Evolutionary conservation across 2,113 vertebrate species (phyloP).

Genomic region (Danio rerio): DNA sequence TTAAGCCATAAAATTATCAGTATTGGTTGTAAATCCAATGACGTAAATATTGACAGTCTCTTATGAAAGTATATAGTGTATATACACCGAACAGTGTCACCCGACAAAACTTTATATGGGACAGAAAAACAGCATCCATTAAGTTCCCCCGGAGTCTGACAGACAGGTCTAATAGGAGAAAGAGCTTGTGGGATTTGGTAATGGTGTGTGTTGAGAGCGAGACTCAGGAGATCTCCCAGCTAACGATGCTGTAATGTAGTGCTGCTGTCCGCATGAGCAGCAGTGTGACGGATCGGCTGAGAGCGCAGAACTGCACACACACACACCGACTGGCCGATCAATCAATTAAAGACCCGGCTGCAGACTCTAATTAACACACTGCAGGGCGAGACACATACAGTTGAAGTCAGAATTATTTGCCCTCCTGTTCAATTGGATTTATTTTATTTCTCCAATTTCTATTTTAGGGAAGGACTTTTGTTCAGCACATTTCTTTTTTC

Average conservation of each 20-base stretch:
- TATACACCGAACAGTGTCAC: background rate
- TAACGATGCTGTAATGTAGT: constrained; percentile 62
- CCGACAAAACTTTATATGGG: constrained; percentile 44
- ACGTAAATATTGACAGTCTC: background rate
- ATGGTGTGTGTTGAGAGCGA: constrained; percentile 51
- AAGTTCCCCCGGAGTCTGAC: background rate
- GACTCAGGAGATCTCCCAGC: constrained; percentile 43
- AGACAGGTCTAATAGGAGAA: constrained; percentile 34
- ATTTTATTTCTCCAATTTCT: too few species aligned
- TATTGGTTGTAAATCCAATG: background rate
- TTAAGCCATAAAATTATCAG: background rate
- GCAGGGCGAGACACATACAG: background rate
- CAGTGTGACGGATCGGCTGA: constrained; percentile 55
- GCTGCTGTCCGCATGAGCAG: constrained; percentile 57
- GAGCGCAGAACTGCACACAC: constrained; percentile 33
- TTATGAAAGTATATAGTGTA: background rate
- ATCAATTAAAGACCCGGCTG: constrained; percentile 53
- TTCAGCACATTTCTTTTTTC: too few species aligned
- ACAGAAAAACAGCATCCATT: constrained; percentile 36
- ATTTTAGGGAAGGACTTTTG: too few species aligned
- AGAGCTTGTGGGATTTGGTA: constrained; percentile 51
- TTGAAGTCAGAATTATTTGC: too few species aligned
- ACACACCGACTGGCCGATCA: constrained; percentile 52
- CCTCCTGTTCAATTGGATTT: too few species aligned
- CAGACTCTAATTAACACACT: constrained; percentile 31